Evolutionary conservation across 2,888 invertebrate species (phyloP).

Genomic region (Glaucopsyche alexis): DNA sequence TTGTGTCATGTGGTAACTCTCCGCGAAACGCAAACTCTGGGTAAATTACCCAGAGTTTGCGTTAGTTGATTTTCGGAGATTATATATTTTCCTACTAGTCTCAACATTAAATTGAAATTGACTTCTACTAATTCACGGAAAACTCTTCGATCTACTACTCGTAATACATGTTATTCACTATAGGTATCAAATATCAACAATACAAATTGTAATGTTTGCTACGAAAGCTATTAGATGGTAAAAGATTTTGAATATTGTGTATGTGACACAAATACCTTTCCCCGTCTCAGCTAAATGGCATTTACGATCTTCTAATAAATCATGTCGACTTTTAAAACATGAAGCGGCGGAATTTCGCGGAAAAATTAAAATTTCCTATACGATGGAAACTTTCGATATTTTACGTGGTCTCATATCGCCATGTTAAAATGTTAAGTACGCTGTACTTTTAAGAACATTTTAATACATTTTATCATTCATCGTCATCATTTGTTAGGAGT

Average conservation of each 20-base stretch:
- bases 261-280: constrained; percentile 52
- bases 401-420: constrained; percentile 55
- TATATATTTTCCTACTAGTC: too few relatives aligned
- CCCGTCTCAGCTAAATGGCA: constrained; percentile 59
- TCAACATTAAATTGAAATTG: too few relatives aligned
- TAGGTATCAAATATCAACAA: too few relatives aligned
- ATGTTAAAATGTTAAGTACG: constrained; percentile 27
- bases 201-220: neutral
- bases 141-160: too few relatives aligned
- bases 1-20: too few relatives aligned
- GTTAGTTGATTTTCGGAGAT: too few relatives aligned
- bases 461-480: constrained; percentile 25
- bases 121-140: too few relatives aligned
- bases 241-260: constrained; percentile 43
- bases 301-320: constrained; percentile 68
- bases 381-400: constrained; percentile 61
- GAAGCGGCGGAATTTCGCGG: constrained; percentile 56
- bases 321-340: constrained; percentile 66
- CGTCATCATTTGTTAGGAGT: too few relatives aligned
- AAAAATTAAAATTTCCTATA: constrained; percentile 66
- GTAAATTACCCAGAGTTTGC: too few relatives aligned
- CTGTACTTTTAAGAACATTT: neutral
- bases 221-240: neutral
- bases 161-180: too few relatives aligned
- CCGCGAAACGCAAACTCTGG: too few relatives aligned